These are phyloP conservation scores for Dermatemys mawii DNA, from an alignment of 2,113 vertebrate species.

Conservation along the genomic window DNA sequence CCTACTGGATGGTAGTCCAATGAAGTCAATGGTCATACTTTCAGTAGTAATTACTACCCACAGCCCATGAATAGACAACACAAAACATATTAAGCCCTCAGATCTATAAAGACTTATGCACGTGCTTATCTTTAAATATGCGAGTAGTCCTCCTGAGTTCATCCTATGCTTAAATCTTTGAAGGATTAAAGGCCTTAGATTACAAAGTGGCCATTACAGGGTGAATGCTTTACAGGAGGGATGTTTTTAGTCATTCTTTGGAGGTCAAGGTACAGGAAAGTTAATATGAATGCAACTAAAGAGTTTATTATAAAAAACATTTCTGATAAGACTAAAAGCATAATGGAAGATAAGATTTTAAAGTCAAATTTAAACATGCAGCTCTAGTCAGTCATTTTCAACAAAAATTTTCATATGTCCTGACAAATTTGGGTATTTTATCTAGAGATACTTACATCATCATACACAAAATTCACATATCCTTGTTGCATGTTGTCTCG, in stretches of 20 bases:
- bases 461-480: constrained; percentile 86
- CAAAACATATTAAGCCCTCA: not conserved
- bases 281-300: not conserved
- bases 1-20: not conserved
- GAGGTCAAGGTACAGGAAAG: not conserved
- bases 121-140: not conserved
- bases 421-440: not conserved
- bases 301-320: not conserved
- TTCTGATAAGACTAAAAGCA: not conserved
- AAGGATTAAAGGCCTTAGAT: not conserved
- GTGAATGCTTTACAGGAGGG: not conserved
- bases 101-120: not conserved
- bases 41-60: not conserved
- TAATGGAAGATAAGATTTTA: not conserved
- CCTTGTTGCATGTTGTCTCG: constrained; percentile 90
- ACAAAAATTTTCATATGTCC: not conserved
- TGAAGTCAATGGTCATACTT: not conserved
- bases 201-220: not conserved
- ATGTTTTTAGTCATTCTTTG: not conserved
- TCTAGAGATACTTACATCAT: constrained; percentile 84
- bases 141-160: not conserved
- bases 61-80: not conserved
- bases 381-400: not conserved
- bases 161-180: not conserved
- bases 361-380: not conserved